Evolutionary conservation across 2,797 vertebrate species (phyloP).

Genomic region (Acrossocheilus fasciatus): DNA sequence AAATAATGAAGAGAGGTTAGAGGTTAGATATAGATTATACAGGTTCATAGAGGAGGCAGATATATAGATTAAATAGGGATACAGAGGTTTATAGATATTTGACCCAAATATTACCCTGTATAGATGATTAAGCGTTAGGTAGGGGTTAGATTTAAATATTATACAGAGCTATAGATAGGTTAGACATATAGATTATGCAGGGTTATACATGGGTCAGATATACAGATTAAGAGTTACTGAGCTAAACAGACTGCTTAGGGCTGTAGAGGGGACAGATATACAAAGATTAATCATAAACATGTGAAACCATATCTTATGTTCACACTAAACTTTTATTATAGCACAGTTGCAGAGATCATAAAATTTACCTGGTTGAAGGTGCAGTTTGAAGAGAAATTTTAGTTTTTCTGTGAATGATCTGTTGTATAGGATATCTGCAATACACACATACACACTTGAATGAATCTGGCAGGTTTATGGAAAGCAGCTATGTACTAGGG

Average conservation of each 20-base stretch:
- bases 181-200: background rate
- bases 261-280: background rate
- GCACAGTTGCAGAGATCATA: background rate
- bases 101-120: background rate
- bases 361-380: conserved; percentile 90
- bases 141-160: background rate
- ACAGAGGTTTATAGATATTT: background rate
- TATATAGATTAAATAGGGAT: background rate
- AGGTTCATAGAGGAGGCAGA: background rate
- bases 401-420: conserved; percentile 96
- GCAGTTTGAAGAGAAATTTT: conserved; percentile 96
- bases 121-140: background rate
- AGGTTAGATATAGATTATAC: background rate
- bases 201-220: conserved; percentile 4
- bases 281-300: background rate
- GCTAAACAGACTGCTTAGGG: background rate
- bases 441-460: conserved; percentile 14
- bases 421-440: conserved; percentile 89
- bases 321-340: background rate
- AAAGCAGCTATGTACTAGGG: background rate
- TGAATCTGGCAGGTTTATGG: conserved; percentile 35
- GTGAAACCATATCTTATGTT: background rate
- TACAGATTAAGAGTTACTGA: background rate
- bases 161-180: background rate
- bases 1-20: background rate